Evolutionary conservation across 2,888 invertebrate species (phyloP), one percentile per base, ranked within the genome.

Genomic region (Exephanes ischioxanthus): DNA sequence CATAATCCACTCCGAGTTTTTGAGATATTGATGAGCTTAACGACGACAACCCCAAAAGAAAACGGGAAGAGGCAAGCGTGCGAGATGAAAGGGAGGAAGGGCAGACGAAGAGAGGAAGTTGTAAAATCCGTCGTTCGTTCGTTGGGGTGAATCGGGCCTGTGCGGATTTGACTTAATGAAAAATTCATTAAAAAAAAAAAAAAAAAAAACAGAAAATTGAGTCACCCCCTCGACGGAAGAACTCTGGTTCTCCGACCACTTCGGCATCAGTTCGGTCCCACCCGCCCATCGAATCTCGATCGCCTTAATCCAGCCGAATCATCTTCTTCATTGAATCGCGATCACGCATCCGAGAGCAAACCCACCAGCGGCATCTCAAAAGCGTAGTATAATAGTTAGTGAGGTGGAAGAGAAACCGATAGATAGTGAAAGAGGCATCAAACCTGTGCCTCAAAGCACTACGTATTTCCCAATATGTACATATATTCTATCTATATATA

Each of bases 281-380:
- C 30, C 6, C 55, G 37, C 68, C 19, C 68, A 19, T 67, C 76
- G 51, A 68, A 85, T 81, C 73, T 82, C 85, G 79, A 82, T 85
- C 85, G 82, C 71, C 79, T 82, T 82, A 85, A 85, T 85, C 82
- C 82, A 61, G 58, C 79, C 79, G 79, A 85, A 82, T 85, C 85
- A 85, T 85, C 85, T 82, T 81, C 80, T 77, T 85, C 82, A 85
- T 85, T 78, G 76, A 85, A 85, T 85, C 71, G 82, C 82, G 75
- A 85, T 85, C 76, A 79, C 76, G 82, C 82, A 55, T 51, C 75
- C 82, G 73, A 76, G 55, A 78, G 67, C 77, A 33, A 81, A 85
- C 48, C 45, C 41, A 81, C 73, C 66, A 19, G 51, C 58, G 66
- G 71, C 66, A 61, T 73, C 71, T 61, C 80, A 63, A 16, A 67